phyloP scores from a whole-genome alignment of 2,888 invertebrate genomes.

The Orchestes rusci region DNA sequence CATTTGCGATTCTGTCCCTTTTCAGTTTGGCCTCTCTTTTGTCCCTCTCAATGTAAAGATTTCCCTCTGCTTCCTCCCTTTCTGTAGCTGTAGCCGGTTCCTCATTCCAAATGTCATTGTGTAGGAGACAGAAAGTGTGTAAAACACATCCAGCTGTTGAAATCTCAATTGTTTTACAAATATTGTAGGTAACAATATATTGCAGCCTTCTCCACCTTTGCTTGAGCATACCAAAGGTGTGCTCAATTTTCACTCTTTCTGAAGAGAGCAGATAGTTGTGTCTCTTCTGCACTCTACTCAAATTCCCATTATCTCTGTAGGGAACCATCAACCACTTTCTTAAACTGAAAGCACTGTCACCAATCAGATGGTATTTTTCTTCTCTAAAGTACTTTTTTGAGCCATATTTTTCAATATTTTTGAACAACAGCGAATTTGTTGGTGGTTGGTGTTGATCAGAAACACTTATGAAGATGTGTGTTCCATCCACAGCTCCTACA shows the following conservation, averaged over 20 bases:
- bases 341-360: slow-evolving; percentile 19
- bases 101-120: neutral
- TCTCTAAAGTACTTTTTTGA: neutral
- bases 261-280: slow-evolving; percentile 19
- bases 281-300: slow-evolving; percentile 11
- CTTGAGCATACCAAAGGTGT: slow-evolving; percentile 19
- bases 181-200: slow-evolving; percentile 21
- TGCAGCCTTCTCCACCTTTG: slow-evolving; percentile 21
- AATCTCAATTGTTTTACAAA: slow-evolving; percentile 20
- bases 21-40: neutral
- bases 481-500: no score
- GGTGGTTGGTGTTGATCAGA: no score
- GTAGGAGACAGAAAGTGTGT: slow-evolving; percentile 18
- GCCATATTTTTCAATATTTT: neutral
- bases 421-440: neutral
- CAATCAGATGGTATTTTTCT: slow-evolving; percentile 14
- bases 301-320: slow-evolving; percentile 11
- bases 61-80: no score
- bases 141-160: slow-evolving; percentile 18
- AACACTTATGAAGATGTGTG: no score
- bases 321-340: slow-evolving; percentile 19
- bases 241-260: slow-evolving; percentile 14
- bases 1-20: neutral
- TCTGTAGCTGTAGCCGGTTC: no score
- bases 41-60: neutral